phyloP scores from a whole-genome alignment of 1,140 invertebrate genomes.

The Aphelenchoides avenae region DNA sequence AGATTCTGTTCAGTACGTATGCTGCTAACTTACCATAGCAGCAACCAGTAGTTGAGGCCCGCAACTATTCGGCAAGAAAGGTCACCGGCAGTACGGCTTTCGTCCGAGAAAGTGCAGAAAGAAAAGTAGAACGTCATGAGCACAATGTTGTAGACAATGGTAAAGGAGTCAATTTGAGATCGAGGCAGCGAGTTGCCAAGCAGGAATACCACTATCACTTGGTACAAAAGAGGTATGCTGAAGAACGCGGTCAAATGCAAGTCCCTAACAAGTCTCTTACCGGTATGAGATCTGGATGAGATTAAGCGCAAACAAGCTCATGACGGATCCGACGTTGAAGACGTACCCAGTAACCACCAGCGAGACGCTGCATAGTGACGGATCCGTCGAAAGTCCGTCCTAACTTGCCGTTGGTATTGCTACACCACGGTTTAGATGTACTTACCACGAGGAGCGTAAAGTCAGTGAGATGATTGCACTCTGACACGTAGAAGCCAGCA shows the following conservation, averaged over 20 bases:
- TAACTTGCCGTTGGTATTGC: conserved; percentile 1
- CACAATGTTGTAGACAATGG: conserved; percentile 8
- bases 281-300: conserved; percentile 1
- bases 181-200: conserved; percentile 5
- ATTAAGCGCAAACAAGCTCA: background rate
- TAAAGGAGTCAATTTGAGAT: conserved; percentile 8
- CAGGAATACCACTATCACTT: background rate
- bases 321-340: conserved; percentile 1
- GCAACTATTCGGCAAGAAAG: conserved; percentile 19
- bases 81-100: conserved; percentile 15
- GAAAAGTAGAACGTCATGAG: conserved; percentile 25
- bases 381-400: conserved; percentile 3
- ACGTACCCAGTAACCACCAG: background rate
- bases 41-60: conserved; percentile 16
- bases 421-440: conserved; percentile 9
- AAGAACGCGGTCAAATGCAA: conserved; percentile 1
- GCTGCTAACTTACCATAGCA: conserved; percentile 15
- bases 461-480: conserved; percentile 19
- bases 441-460: conserved; percentile 19
- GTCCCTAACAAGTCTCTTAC: too few relatives aligned
- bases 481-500: background rate
- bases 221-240: conserved; percentile 8
- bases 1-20: background rate
- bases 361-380: background rate
- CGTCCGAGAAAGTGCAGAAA: conserved; percentile 16